phyloP scores from a whole-genome alignment of 1,140 invertebrate genomes.

The Cyclargus thomasi region DNA sequence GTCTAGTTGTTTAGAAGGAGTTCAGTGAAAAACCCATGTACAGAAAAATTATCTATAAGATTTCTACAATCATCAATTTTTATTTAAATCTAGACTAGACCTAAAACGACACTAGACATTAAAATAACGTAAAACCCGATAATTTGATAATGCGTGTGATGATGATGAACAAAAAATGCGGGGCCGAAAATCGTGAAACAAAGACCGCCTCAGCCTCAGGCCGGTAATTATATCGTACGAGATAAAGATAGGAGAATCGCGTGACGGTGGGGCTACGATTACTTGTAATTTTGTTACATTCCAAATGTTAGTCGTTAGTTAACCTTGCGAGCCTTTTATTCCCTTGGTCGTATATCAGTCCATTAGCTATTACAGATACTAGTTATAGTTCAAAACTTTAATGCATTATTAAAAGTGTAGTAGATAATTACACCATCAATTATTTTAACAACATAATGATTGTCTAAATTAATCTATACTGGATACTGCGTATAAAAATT shows the following conservation, averaged over 20 bases:
- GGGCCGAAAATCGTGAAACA: slow-evolving; percentile 30
- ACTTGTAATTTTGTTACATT: slow-evolving; percentile 58
- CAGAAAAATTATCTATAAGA: too few relatives aligned
- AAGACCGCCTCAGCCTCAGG: slow-evolving; percentile 54
- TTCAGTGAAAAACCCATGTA: too few relatives aligned
- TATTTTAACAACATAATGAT: background rate
- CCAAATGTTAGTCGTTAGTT: slow-evolving; percentile 38
- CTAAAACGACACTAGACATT: background rate
- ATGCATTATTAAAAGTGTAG: background rate
- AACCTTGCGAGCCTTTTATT: slow-evolving; percentile 15
- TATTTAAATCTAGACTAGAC: too few relatives aligned
- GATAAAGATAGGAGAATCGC: slow-evolving; percentile 69
- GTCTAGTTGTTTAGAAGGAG: too few relatives aligned
- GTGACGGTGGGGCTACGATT: slow-evolving; percentile 52
- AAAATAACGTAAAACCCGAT: background rate
- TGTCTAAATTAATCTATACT: background rate
- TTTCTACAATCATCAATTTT: too few relatives aligned
- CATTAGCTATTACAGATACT: background rate
- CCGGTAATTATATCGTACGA: slow-evolving; percentile 60
- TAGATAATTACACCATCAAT: background rate
- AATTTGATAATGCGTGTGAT: slow-evolving; percentile 18
- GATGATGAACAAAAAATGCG: slow-evolving; percentile 26
- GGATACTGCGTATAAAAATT: background rate
- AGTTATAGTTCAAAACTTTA: background rate
- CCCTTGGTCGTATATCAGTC: background rate